phyloP scores from a whole-genome alignment of 2,797 vertebrate genomes.

The Enteromius afrohamiltoni region DNA sequence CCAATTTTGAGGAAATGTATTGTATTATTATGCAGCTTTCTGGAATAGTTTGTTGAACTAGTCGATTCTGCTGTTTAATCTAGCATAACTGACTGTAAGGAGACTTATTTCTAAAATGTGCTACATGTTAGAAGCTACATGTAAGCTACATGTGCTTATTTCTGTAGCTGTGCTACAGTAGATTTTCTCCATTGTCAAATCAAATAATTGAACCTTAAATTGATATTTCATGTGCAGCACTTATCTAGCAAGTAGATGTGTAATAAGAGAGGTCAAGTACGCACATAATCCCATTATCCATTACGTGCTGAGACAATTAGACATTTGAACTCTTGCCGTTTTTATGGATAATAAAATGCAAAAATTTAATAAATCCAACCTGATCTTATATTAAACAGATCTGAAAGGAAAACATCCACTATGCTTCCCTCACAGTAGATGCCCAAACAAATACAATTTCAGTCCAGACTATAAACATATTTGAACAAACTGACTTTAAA shows the following conservation, averaged over 20 bases:
- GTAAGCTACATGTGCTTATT: too few species aligned
- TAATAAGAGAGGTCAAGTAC: not conserved
- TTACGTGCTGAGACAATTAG: not conserved
- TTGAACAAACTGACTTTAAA: constrained; percentile 36
- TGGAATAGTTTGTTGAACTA: constrained; percentile 8
- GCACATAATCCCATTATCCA: not conserved
- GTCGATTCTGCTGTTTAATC: not conserved
- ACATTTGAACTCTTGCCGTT: not conserved
- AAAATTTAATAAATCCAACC: not conserved
- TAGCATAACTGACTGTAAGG: not conserved
- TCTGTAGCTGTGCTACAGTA: not conserved
- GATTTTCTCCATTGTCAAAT: not conserved
- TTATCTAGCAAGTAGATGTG: not conserved
- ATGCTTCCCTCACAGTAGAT: not conserved
- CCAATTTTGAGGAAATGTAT: not conserved
- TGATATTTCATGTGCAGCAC: not conserved
- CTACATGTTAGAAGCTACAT: too few species aligned
- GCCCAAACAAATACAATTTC: not conserved
- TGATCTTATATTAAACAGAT: not conserved
- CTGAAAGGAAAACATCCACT: constrained; percentile 6
- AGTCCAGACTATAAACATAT: constrained; percentile 32
- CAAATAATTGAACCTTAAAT: constrained; percentile 8
- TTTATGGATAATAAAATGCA: constrained; percentile 10
- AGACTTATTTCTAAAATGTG: not conserved
- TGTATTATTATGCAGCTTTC: not conserved